Percentiles rank a stretch among this genome's conserved stretches.
These are phyloP conservation scores for Heliconius congener DNA, from an alignment of 1,140 invertebrate species.

Conservation along the genomic window DNA sequence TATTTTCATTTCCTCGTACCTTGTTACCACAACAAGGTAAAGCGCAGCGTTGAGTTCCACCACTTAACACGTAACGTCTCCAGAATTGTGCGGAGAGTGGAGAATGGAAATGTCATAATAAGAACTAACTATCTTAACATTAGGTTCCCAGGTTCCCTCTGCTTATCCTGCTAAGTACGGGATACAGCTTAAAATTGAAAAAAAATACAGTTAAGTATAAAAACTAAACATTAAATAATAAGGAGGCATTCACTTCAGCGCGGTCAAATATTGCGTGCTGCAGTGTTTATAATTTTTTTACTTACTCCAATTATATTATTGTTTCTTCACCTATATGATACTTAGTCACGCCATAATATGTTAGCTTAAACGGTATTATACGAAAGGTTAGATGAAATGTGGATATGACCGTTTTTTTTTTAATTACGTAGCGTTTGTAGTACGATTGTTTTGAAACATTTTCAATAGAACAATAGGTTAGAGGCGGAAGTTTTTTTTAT, in stretches of 20 bases:
- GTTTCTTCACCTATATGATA: slow-evolving; percentile 21
- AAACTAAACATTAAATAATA: neutral
- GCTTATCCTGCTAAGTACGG: too few species aligned
- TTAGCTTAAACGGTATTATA: slow-evolving; percentile 6
- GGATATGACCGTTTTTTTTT: neutral
- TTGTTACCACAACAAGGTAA: too few species aligned
- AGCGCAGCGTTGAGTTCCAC: too few species aligned
- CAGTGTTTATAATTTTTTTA: slow-evolving; percentile 24
- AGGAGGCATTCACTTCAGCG: slow-evolving; percentile 7
- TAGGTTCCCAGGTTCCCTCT: too few species aligned
- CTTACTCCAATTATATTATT: slow-evolving; percentile 24
- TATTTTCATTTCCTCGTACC: too few species aligned
- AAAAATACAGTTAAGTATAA: too few species aligned
- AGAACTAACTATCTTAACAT: too few species aligned
- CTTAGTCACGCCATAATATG: slow-evolving; percentile 27
- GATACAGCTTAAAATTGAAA: too few species aligned
- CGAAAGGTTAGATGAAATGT: neutral
- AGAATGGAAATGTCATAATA: too few species aligned
- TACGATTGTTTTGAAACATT: neutral
- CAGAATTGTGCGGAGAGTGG: too few species aligned
- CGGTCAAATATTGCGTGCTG: slow-evolving; percentile 23
- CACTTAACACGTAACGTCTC: too few species aligned
- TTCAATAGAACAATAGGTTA: neutral
- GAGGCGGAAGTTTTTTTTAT: too few species aligned
- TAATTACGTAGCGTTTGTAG: neutral